Evolutionary conservation across 2,797 vertebrate genomes (phyloP), one percentile per base, ranked within the genome.

Genomic region (Pitangus sulphuratus): DNA sequence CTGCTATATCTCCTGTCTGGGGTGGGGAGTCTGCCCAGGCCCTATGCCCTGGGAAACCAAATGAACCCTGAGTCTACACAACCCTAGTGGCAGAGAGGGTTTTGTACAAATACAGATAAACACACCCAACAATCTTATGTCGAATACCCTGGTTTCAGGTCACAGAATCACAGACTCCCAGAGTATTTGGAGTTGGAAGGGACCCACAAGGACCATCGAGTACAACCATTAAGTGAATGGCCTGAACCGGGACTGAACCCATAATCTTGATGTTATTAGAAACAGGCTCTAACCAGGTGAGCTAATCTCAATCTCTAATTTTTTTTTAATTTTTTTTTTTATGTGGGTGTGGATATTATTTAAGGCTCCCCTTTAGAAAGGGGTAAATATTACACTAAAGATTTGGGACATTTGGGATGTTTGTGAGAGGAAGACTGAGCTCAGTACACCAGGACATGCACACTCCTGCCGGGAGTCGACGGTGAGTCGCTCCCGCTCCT

Each of bases 11-110:
- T 50, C 12, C 47, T 61, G 9, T 4, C 21, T 0, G 1, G 22
- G 15, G 2, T 19, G 42, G 40, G 47, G 39, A 57, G 3, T 10
- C 15, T 2, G 8, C 15, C 11, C 1, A 3, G 13, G 30, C 9
- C 9, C 2, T 6, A 1, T 0, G 9, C 24, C 33, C 51, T 14
- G 54, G 19, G 35, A 33, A 69, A 26, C 13, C 44, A 35, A 24
- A 31, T 0, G 2, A 56, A 48, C 5, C 15, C 12, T 0, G 0
- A 1, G 6, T 4, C 33, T 0, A 2, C 13, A 31, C 7, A 58
- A 5, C 6, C 28, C 15, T 15, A 53, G 28, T 0, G 35, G 37
- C 37, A 75, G 21, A 50, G 26, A 5, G 4, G 5, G 11, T 4
- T 78, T 58, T 39, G 6, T 24, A 42, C 7, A 25, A 18, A n/a